phyloP scores from a whole-genome alignment of 2,797 vertebrate species.

The Galagoides demidoff region DNA sequence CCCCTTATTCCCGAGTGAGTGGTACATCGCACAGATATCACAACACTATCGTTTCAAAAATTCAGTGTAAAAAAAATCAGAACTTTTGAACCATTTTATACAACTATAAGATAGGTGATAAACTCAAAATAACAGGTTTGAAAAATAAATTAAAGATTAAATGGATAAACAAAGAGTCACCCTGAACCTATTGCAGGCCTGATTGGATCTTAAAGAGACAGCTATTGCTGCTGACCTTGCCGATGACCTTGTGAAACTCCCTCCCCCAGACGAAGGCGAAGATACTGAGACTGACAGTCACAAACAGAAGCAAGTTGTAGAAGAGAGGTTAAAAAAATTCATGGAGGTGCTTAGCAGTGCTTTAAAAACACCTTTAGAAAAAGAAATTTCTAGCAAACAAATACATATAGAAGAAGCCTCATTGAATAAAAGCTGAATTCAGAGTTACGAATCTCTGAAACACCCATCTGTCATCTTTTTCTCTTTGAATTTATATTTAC shows the following conservation, averaged over 20 bases:
- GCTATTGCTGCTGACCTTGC: constrained; percentile 59
- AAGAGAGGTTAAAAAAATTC: not conserved
- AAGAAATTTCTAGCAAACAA: constrained; percentile 33
- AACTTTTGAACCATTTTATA: constrained; percentile 69
- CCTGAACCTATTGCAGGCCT: not conserved
- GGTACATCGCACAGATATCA: constrained; percentile 41
- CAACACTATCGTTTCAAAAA: constrained; percentile 50
- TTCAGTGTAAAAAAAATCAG: constrained; percentile 18
- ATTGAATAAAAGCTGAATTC: constrained; percentile 22
- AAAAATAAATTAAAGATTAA: constrained; percentile 78
- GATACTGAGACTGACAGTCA: constrained; percentile 47
- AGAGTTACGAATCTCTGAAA: not conserved
- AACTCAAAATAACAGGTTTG: constrained; percentile 70
- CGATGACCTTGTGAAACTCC: constrained; percentile 66
- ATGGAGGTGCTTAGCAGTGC: not conserved
- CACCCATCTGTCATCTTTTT: not conserved
- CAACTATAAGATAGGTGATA: constrained; percentile 70
- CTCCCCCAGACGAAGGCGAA: constrained; percentile 51
- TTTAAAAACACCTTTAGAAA: not conserved
- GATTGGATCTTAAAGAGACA: constrained; percentile 66
- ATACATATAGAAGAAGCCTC: not conserved
- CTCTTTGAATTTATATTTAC: constrained; percentile 4
- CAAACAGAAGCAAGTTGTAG: constrained; percentile 16
- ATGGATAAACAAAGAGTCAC: constrained; percentile 68
- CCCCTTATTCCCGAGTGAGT: constrained; percentile 17